Evolutionary conservation across 1,140 invertebrate genomes (phyloP).

Genomic region (Battus philenor): DNA sequence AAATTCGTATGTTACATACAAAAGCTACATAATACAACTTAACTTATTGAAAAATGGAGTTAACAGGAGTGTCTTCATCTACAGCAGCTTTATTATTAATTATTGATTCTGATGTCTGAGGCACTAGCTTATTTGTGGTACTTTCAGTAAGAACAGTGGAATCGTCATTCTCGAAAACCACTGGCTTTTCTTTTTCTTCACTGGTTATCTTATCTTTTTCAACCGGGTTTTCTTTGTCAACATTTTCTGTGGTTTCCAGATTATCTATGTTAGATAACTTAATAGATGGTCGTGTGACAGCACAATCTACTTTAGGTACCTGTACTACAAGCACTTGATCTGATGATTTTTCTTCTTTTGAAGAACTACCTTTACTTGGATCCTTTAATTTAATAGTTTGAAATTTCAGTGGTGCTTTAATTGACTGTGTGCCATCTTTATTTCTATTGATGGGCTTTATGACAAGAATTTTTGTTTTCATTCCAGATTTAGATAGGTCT

Average conservation of each 20-base stretch:
- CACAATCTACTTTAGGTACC: slow-evolving; percentile 54
- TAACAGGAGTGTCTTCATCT: not conserved
- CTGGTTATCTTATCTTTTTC: not conserved
- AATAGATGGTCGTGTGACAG: slow-evolving; percentile 17
- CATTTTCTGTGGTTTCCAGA: slow-evolving; percentile 4
- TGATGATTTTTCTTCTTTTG: slow-evolving; percentile 41
- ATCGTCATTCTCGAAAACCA: slow-evolving; percentile 1
- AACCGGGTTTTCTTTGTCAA: not conserved
- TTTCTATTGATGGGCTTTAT: slow-evolving; percentile 63
- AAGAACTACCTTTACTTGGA: slow-evolving; percentile 30
- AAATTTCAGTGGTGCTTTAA: slow-evolving; percentile 52
- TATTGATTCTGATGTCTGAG: not conserved
- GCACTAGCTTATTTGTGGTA: not conserved
- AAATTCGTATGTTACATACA: slow-evolving; percentile 18
- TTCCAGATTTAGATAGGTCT: slow-evolving; percentile 59
- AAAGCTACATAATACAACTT: slow-evolving; percentile 2
- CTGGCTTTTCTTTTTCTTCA: slow-evolving; percentile 4
- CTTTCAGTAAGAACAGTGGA: not conserved
- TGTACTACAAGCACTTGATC: slow-evolving; percentile 59
- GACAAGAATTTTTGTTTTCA: slow-evolving; percentile 68
- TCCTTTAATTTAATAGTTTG: slow-evolving; percentile 68
- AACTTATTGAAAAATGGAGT: not conserved
- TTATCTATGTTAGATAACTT: slow-evolving; percentile 6
- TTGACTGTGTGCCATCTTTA: slow-evolving; percentile 37
- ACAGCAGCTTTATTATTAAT: not conserved